These are phyloP conservation scores for Balanococcus diminutus DNA, from an alignment of 2,888 invertebrate genomes.

Conservation along the genomic window DNA sequence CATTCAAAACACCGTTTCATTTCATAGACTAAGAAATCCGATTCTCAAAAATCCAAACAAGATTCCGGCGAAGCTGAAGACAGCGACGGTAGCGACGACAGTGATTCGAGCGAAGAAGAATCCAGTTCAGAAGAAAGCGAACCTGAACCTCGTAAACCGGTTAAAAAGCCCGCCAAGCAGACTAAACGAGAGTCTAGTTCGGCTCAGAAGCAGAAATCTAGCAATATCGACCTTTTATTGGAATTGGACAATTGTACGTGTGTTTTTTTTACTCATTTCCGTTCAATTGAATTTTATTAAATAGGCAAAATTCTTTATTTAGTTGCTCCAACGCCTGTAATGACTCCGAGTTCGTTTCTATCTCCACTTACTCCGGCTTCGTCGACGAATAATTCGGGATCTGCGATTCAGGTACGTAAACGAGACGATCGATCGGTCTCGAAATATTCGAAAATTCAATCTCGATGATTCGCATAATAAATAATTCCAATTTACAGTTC, in stretches of 20 bases:
- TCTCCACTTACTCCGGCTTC: slow-evolving; percentile 40
- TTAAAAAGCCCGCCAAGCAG: slow-evolving; percentile 54
- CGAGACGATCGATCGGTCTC: neutral
- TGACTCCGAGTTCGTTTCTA: slow-evolving; percentile 22
- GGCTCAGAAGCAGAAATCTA: slow-evolving; percentile 61
- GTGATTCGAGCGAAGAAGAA: slow-evolving; percentile 59
- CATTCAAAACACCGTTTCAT: neutral
- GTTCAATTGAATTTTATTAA: neutral
- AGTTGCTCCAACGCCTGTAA: slow-evolving; percentile 29
- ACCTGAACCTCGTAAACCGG: neutral
- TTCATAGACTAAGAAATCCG: neutral
- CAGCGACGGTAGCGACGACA: slow-evolving; percentile 60
- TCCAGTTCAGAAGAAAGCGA: slow-evolving; percentile 59
- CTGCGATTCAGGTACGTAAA: slow-evolving; percentile 40
- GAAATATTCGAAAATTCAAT: neutral
- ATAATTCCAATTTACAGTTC: slow-evolving; percentile 42
- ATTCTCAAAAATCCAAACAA: slow-evolving; percentile 19
- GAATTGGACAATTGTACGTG: slow-evolving; percentile 77
- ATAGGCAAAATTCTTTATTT: slow-evolving; percentile 9
- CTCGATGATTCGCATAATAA: neutral
- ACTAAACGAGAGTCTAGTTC: neutral
- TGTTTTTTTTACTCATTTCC: neutral
- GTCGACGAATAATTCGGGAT: neutral
- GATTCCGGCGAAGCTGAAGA: slow-evolving; percentile 57
- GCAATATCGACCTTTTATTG: slow-evolving; percentile 81